Percentiles rank a stretch among this genome's conserved stretches.
Evolutionary conservation across 2,113 vertebrate species (phyloP).

Genomic region (Megaceryle torquata): DNA sequence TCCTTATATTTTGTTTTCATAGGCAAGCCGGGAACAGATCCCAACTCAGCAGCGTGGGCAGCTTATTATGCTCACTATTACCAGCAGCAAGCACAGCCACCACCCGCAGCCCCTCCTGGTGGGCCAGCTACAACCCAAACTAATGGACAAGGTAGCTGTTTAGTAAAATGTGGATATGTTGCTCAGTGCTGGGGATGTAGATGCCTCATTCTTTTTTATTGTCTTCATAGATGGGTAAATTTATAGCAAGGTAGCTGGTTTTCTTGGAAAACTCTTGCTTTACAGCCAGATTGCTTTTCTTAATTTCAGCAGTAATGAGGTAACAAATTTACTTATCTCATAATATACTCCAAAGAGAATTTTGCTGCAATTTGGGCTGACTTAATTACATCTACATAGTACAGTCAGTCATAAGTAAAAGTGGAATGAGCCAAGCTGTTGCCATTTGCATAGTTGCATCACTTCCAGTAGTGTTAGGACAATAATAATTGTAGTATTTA

Average conservation of each 20-base stretch:
- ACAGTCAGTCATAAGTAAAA: neutral
- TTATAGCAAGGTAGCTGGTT: neutral
- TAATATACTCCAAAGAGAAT: neutral
- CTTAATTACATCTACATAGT: neutral
- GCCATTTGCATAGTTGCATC: neutral
- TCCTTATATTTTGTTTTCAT: constrained; percentile 5
- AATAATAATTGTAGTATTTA: neutral
- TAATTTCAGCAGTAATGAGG: neutral
- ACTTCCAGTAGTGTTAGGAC: neutral
- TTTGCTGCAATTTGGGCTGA: neutral
- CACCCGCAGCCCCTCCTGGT: constrained; percentile 89
- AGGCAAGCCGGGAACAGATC: constrained; percentile 96
- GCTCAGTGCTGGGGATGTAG: neutral
- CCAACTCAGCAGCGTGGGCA: constrained; percentile 97
- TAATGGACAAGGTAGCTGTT: constrained; percentile 91
- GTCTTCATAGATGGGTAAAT: neutral
- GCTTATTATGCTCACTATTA: constrained; percentile 98
- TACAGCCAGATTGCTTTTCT: neutral
- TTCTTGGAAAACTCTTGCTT: neutral
- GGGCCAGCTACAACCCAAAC: constrained; percentile 89
- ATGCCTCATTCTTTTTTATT: neutral
- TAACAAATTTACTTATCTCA: neutral
- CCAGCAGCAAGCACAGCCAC: constrained; percentile 91
- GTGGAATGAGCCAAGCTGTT: neutral
- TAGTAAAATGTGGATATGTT: neutral